phyloP scores from a whole-genome alignment of 2,797 vertebrate species.

The Moxostoma hubbsi region DNA sequence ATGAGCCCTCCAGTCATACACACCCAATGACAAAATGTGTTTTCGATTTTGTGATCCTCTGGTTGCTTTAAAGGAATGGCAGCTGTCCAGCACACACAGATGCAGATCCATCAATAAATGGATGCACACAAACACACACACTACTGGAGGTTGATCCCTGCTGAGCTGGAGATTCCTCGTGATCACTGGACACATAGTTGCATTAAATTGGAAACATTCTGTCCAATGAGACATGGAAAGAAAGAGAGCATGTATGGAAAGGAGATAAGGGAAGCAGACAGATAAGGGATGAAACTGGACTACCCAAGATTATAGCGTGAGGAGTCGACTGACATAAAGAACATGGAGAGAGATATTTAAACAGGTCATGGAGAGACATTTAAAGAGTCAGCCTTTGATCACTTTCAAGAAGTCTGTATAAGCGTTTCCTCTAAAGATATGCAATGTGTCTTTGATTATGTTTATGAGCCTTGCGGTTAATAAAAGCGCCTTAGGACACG shows the following conservation, averaged over 20 bases:
- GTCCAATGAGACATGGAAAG: not conserved
- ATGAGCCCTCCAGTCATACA: slow-evolving; percentile 44
- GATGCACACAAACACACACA: not conserved
- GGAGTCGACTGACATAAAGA: not conserved
- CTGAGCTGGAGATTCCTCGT: slow-evolving; percentile 15
- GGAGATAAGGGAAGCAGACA: slow-evolving; percentile 26
- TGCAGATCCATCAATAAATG: slow-evolving; percentile 20
- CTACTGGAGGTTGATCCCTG: too few species aligned
- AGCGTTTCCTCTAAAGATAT: slow-evolving; percentile 2
- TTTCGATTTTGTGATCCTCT: slow-evolving; percentile 56
- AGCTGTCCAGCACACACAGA: slow-evolving; percentile 26
- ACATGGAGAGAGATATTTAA: not conserved
- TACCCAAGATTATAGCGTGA: too few species aligned
- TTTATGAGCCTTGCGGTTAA: slow-evolving; percentile 41
- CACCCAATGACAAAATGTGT: slow-evolving; percentile 57
- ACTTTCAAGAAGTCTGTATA: slow-evolving; percentile 16
- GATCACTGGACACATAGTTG: slow-evolving; percentile 32
- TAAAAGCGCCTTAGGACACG: slow-evolving; percentile 13
- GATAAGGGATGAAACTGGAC: slow-evolving; percentile 27
- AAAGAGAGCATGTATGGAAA: not conserved
- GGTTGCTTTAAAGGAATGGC: slow-evolving; percentile 35
- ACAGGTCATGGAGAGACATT: slow-evolving; percentile 11
- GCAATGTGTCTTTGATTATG: slow-evolving; percentile 39
- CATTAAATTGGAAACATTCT: slow-evolving; percentile 2
- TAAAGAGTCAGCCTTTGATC: slow-evolving; percentile 34